Evolutionary conservation across 1,140 invertebrate species (phyloP).

Genomic region (Apis mellifera): Amel_HAv3.1 CM009940.2:6900001-6900500

Average conservation of each 20-base stretch:
- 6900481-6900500: conserved; percentile 69
- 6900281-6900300: conserved; percentile 57
- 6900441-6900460: conserved; percentile 37
- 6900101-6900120: conserved; percentile 47
- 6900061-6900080: conserved; percentile 30
- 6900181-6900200: conserved; percentile 17
- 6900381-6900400: neutral
- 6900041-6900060: conserved; percentile 45
- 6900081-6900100: conserved; percentile 4
- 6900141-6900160: conserved; percentile 51
- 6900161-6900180: conserved; percentile 19
- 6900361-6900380: conserved; percentile 17
- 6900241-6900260: conserved; percentile 34
- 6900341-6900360: conserved; percentile 1
- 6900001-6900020: neutral
- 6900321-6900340: neutral
- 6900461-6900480: neutral
- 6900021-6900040: conserved; percentile 35
- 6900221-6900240: conserved; percentile 21
- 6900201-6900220: neutral
- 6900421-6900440: conserved; percentile 56
- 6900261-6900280: conserved; percentile 50
- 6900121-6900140: conserved; percentile 51
- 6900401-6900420: conserved; percentile 75
- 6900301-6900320: conserved; percentile 51